These are phyloP conservation scores for Margarornis squamiger DNA, from an alignment of 2,797 vertebrate species.

Conservation along the genomic window DNA sequence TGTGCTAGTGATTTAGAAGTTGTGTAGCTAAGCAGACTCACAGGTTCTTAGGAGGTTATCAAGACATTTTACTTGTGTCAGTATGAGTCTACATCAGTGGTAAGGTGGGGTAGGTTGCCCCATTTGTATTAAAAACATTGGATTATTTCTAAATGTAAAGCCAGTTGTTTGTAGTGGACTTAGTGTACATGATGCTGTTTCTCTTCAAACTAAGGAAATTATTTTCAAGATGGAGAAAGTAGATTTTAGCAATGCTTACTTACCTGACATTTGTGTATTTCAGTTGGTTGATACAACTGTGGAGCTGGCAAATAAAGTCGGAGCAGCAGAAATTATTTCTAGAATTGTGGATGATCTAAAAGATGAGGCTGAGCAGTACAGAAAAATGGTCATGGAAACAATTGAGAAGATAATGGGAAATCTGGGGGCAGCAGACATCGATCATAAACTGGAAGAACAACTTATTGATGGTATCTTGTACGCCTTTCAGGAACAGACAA, in stretches of 20 bases:
- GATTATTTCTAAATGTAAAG: neutral
- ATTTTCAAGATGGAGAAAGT: neutral
- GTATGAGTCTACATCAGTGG: neutral
- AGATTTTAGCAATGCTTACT: neutral
- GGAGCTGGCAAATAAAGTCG: conserved; percentile 98
- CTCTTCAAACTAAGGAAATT: neutral
- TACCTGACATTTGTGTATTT: neutral
- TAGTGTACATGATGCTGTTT: neutral
- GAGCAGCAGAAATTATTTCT: conserved; percentile 98
- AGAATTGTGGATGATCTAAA: conserved; percentile 98
- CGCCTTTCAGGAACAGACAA: conserved; percentile 98
- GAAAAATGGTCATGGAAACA: conserved; percentile 99
- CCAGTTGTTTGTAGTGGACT: rapidly evolving
- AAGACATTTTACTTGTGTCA: neutral
- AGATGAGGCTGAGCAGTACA: conserved; percentile 98
- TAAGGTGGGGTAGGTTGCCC: neutral
- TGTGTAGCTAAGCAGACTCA: neutral
- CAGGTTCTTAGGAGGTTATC: neutral
- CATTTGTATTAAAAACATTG: neutral
- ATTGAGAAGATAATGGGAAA: conserved; percentile 99
- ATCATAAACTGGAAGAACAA: conserved; percentile 98
- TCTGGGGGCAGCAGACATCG: conserved; percentile 96
- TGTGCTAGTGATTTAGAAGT: neutral
- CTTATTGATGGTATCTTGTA: conserved; percentile 98
- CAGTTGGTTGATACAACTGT: conserved; percentile 99